Conservation (phyloP, 2,113 vertebrate genomes). For the Natator depressus region DNA sequence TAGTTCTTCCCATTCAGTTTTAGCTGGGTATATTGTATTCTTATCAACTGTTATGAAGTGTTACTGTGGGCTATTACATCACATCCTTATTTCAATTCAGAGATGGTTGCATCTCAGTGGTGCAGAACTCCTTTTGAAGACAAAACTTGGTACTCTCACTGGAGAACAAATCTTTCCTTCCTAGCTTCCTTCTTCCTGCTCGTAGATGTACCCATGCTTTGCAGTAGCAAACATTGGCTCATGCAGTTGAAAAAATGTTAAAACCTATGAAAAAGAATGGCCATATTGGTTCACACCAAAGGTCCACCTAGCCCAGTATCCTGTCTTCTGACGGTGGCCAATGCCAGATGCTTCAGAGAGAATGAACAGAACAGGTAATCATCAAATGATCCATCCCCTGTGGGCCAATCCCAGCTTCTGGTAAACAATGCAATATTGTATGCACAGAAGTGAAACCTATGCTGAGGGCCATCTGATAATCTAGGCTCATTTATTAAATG, state of each 20-base stretch:
- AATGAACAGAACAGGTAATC: no score
- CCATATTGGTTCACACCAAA: no score
- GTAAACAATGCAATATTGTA: neutral
- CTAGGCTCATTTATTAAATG: neutral
- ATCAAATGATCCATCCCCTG: no score
- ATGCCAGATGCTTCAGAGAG: no score
- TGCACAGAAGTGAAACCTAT: neutral
- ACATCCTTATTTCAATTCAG: rapidly evolving
- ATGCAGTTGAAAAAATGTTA: neutral
- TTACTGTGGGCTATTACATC: neutral
- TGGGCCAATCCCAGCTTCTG: no score
- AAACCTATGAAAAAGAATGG: neutral
- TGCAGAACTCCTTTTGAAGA: neutral
- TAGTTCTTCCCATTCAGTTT: neutral
- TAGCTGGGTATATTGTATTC: neutral
- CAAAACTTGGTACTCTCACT: neutral
- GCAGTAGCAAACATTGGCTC: neutral
- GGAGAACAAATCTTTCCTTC: neutral
- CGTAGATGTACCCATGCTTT: neutral
- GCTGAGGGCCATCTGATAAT: neutral
- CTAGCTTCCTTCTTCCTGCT: neutral
- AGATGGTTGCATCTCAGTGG: neutral
- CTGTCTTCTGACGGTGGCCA: no score
- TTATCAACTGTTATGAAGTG: neutral
- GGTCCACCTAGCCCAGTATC: no score